Evolutionary conservation across 2,113 vertebrate genomes (phyloP).

Genomic region (Myotis lucifugus): DNA sequence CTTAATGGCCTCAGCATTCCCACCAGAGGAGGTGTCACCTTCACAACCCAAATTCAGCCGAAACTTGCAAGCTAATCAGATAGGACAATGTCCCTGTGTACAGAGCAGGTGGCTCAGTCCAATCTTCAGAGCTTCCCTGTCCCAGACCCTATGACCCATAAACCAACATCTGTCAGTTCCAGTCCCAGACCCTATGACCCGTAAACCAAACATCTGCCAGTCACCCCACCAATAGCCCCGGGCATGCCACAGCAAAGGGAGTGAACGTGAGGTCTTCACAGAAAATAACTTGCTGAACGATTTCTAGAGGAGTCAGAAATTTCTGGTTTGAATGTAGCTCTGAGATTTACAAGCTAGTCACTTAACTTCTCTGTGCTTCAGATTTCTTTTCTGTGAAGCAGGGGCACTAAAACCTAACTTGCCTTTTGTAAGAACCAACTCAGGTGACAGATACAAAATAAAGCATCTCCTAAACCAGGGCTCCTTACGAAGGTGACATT

Average conservation of each 20-base stretch:
- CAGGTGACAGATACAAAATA: conserved; percentile 14
- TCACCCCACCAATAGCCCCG: neutral
- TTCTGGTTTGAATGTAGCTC: neutral
- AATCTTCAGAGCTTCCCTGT: neutral
- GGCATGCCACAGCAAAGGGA: neutral
- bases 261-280: neutral
- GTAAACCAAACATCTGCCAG: conserved; percentile 6
- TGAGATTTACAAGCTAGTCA: conserved; percentile 9
- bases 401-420: neutral
- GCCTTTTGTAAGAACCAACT: conserved; percentile 43
- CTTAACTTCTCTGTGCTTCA: conserved; percentile 10
- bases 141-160: conserved; percentile 20
- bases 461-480: conserved; percentile 36
- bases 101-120: neutral
- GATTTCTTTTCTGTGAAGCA: conserved; percentile 45
- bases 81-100: neutral
- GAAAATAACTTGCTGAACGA: neutral
- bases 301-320: conserved; percentile 32
- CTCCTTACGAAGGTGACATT: neutral
- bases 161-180: neutral
- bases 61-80: conserved; percentile 56
- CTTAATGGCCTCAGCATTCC: conserved; percentile 6
- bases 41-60: conserved; percentile 60
- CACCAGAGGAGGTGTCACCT: conserved; percentile 55
- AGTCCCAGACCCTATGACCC: neutral